Conservation (phyloP, 2,113 vertebrate species). For the Oryzias celebensis region DNA sequence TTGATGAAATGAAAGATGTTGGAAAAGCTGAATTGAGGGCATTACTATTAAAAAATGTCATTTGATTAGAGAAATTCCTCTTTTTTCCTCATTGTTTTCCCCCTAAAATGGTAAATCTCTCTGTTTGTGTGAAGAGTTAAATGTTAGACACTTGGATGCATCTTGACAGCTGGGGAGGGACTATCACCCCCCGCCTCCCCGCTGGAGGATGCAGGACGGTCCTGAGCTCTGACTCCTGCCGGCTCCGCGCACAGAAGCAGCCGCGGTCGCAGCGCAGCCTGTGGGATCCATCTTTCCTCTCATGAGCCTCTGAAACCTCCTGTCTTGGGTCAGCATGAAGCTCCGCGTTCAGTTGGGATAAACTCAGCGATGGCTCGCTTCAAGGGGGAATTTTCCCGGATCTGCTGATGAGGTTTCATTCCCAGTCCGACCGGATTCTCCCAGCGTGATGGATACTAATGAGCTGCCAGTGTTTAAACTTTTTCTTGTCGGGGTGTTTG, state of each 20-base stretch:
- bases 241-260: conserved; percentile 15
- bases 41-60: no score
- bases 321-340: conserved; percentile 20
- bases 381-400: conserved; percentile 42
- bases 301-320: background rate
- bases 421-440: conserved; percentile 34
- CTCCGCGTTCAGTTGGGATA: conserved; percentile 31
- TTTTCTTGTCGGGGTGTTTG: conserved; percentile 66
- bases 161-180: background rate
- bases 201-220: conserved; percentile 55
- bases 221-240: conserved; percentile 50
- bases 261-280: conserved; percentile 21
- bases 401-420: conserved; percentile 60
- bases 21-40: no score
- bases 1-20: no score
- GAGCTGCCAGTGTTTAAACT: conserved; percentile 63
- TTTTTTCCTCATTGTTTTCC: no score
- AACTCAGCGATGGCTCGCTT: conserved; percentile 55
- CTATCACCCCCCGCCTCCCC: conserved; percentile 5
- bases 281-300: background rate
- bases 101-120: no score
- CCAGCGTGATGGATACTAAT: conserved; percentile 71
- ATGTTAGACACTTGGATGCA: no score
- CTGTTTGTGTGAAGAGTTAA: no score
- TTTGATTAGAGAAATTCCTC: no score